Evolutionary conservation across 2,113 vertebrate species (phyloP).

Genomic region (Notarius lentiginosus): DNA sequence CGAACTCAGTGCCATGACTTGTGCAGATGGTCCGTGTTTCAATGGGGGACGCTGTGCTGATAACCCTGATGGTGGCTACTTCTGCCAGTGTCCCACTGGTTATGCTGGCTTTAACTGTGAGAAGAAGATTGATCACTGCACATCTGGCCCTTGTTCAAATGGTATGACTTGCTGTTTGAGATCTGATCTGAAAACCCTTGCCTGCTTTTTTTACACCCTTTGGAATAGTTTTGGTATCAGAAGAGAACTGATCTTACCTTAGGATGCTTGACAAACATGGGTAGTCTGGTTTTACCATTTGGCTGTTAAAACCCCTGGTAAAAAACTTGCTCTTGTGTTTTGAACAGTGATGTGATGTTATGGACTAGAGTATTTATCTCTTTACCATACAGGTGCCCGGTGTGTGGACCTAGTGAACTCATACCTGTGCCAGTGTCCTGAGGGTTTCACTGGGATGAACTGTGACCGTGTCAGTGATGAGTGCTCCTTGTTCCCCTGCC

Average conservation of each 20-base stretch:
- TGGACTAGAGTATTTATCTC: not conserved
- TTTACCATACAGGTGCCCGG: slow-evolving; percentile 77
- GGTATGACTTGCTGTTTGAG: slow-evolving; percentile 71
- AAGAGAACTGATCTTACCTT: not conserved
- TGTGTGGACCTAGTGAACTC: slow-evolving; percentile 82
- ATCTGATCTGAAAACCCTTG: not conserved
- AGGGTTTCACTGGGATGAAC: slow-evolving; percentile 86
- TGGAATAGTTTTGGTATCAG: not conserved
- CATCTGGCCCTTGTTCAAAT: slow-evolving; percentile 87
- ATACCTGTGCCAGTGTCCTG: slow-evolving; percentile 85
- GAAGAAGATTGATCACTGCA: slow-evolving; percentile 92
- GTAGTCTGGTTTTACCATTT: not conserved
- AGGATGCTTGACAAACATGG: not conserved
- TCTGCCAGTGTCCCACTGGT: slow-evolving; percentile 84
- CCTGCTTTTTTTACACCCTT: not conserved
- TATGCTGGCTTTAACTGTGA: slow-evolving; percentile 97
- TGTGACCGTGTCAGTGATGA: slow-evolving; percentile 87
- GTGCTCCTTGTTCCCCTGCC: slow-evolving; percentile 85
- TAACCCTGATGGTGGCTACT: slow-evolving; percentile 84
- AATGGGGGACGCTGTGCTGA: slow-evolving; percentile 86
- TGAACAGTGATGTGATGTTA: not conserved
- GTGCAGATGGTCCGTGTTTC: slow-evolving; percentile 89
- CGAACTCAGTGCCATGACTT: slow-evolving; percentile 87
- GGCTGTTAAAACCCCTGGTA: not conserved
- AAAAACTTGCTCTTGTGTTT: not conserved